phyloP scores from a whole-genome alignment of 2,113 vertebrate species.

The Pterocles burchelli region DNA sequence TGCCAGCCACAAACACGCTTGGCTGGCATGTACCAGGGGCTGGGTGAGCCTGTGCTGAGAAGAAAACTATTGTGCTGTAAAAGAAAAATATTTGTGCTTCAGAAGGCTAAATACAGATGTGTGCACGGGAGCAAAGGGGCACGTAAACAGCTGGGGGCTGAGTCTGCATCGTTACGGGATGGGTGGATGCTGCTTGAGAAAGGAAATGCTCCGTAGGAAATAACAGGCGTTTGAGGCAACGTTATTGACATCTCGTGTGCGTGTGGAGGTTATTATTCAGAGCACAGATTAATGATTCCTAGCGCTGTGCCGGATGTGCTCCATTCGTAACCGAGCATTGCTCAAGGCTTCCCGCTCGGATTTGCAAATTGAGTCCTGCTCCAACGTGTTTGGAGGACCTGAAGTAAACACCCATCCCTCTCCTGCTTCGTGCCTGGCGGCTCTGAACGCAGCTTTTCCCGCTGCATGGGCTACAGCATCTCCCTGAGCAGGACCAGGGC shows the following conservation, averaged over 20 bases:
- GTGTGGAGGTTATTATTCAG: rapidly evolving
- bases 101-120: not conserved
- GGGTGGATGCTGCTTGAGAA: not conserved
- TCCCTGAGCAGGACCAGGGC: not conserved
- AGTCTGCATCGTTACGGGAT: not conserved
- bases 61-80: rapidly evolving
- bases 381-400: not conserved
- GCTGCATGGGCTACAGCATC: not conserved
- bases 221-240: not conserved
- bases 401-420: not conserved
- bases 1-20: not conserved
- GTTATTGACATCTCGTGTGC: rapidly evolving
- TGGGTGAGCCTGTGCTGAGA: not conserved
- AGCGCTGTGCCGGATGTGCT: not conserved
- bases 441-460: not conserved
- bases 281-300: not conserved
- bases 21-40: rapidly evolving
- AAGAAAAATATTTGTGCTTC: rapidly evolving
- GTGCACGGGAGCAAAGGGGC: rapidly evolving
- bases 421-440: not conserved
- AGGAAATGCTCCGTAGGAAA: not conserved
- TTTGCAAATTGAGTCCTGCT: not conserved
- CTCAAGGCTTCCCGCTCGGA: not conserved
- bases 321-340: rapidly evolving
- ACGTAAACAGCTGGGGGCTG: not conserved